Base-by-base conservation (phyloP, 2,797 vertebrate genomes). In the Picus viridis region DNA sequence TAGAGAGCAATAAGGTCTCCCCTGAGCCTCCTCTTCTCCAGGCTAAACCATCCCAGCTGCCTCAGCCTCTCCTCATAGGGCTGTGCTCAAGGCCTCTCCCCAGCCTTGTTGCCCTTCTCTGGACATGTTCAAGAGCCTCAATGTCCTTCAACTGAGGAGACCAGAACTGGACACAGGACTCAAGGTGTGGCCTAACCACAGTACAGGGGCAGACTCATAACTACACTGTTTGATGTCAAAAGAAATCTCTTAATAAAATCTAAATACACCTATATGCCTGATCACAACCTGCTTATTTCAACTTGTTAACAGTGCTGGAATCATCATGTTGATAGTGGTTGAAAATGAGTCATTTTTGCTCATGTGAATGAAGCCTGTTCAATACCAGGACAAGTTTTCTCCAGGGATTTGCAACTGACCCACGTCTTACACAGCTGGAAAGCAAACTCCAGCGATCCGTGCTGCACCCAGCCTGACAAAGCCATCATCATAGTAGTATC, bases 161-260 rank as follows among this genome's bases (percentile, higher is more conserved):
- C 36, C 36, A 36, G 36, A 9, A 36, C 36, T 36, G 36, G 36
- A 36, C 36, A 36, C 36, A 36, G 36, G 36, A 36, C 8, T 36
- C 36, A 36, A 36, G 36, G 36, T 36, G 36, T 36, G 36, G 36
- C 36, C 36, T 36, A 36, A 36, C 36, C 36, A 36, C 36, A 36
- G 36, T 36, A 36, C 36, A 36, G 36, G 36, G 36, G 10, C 36
- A 36, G n/a, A 41, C 16, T 61, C 45, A 5, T 74, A 74, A 54
- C 27, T 77, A 14, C 19, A 20, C 15, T 45, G 79, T 32, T 65
- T 85, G 36, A 72, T 30, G 51, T 92, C 56, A 89, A 92, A 89
- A 74, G 39, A 94, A 89, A 83, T 85, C 57, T 94, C 81, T 94
- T 81, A 77, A 89, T 89, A 94, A 93, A 93, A n/a, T 86, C 88